phyloP scores from a whole-genome alignment of 2,797 vertebrate genomes.

The Coregonus ussuriensis region DNA sequence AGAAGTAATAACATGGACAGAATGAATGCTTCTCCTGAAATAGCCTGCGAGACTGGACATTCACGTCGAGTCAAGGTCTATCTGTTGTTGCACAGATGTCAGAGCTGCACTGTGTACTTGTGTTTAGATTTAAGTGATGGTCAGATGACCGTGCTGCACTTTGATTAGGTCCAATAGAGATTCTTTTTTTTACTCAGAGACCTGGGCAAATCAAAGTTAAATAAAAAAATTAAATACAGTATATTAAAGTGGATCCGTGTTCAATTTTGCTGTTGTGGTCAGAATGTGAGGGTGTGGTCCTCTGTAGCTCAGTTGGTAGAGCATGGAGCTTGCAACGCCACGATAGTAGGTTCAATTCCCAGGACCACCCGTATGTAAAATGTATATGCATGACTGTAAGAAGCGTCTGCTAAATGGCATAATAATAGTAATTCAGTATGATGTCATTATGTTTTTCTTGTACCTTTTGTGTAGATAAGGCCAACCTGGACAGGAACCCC shows the following conservation, averaged over 20 bases:
- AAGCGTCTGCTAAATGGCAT: too few species aligned
- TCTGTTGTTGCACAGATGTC: slow-evolving; percentile 32
- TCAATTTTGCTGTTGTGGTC: slow-evolving; percentile 29
- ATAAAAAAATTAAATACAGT: background rate
- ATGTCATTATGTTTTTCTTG: slow-evolving; percentile 43
- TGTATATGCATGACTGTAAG: too few species aligned
- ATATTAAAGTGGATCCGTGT: background rate
- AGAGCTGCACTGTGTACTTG: slow-evolving; percentile 32
- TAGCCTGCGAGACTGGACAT: slow-evolving; percentile 56
- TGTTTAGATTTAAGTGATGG: slow-evolving; percentile 23
- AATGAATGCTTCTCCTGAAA: slow-evolving; percentile 66
- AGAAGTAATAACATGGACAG: slow-evolving; percentile 69
- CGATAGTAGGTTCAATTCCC: too few species aligned
- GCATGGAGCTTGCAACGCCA: too few species aligned
- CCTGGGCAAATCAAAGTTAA: background rate
- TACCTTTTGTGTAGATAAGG: slow-evolving; percentile 81
- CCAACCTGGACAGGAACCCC: slow-evolving; percentile 89
- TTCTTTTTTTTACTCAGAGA: background rate
- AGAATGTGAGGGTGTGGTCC: too few species aligned
- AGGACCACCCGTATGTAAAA: too few species aligned
- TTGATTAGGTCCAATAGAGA: background rate
- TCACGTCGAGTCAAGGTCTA: slow-evolving; percentile 34
- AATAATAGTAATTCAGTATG: background rate
- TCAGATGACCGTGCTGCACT: slow-evolving; percentile 6
- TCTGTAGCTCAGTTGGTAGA: too few species aligned